These are phyloP conservation scores for Buteo buteo DNA, from an alignment of 2,113 vertebrate species.

Conservation along the genomic window DNA sequence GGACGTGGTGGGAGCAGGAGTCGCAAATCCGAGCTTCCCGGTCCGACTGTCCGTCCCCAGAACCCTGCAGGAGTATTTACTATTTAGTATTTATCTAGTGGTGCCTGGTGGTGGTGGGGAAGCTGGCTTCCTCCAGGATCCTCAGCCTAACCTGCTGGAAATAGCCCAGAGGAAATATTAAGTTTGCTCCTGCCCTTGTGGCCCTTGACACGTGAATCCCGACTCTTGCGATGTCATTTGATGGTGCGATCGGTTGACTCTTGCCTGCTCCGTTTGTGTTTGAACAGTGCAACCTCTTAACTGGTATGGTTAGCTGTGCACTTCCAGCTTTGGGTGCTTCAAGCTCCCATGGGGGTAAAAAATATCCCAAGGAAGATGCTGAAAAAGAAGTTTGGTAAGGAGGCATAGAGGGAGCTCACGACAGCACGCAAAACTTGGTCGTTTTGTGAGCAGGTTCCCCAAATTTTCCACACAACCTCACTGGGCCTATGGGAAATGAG, in stretches of 20 bases:
- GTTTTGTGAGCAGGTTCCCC: not conserved
- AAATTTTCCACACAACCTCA: not conserved
- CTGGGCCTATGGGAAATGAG: not conserved
- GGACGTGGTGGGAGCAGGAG: not conserved
- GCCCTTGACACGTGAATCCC: not conserved
- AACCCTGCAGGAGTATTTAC: not conserved
- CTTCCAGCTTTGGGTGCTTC: not conserved
- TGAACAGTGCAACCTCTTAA: not conserved
- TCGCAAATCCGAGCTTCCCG: fast-evolving
- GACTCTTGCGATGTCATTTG: not conserved
- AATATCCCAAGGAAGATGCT: not conserved
- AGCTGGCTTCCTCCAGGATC: not conserved
- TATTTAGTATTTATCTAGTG: not conserved
- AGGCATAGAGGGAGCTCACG: not conserved
- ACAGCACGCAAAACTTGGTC: not conserved
- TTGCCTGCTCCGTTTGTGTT: not conserved
- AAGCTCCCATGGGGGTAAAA: not conserved
- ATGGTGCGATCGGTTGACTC: not conserved
- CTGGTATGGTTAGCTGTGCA: not conserved
- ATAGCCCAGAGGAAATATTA: not conserved
- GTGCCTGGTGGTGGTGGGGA: not conserved
- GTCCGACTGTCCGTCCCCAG: not conserved
- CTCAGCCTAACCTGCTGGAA: not conserved
- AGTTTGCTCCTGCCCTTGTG: not conserved
- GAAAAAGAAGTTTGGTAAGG: not conserved